A percentile compares a stretch with the other conserved stretches of the same genome.
These are phyloP conservation scores for Eupleurogrammus muticus DNA, from an alignment of 2,797 vertebrate genomes.

Conservation along the genomic window DNA sequence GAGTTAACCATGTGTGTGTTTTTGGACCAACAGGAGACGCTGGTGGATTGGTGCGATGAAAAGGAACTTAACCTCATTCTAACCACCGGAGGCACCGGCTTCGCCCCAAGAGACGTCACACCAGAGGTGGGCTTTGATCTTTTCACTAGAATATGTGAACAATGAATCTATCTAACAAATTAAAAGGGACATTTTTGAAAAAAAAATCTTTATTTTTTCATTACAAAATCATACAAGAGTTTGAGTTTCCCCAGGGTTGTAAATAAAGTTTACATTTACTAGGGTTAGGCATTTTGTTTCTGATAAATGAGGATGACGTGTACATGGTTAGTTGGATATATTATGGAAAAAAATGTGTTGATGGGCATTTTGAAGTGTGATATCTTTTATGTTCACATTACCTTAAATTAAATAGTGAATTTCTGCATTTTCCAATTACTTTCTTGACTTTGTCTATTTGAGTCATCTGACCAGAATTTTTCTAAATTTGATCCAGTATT, in stretches of 20 bases:
- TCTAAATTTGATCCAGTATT: too few species aligned
- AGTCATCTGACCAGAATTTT: too few species aligned
- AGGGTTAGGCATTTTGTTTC: neutral
- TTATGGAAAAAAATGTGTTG: neutral
- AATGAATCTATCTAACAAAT: neutral
- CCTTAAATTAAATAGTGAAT: too few species aligned
- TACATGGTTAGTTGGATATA: conserved; percentile 6
- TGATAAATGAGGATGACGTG: too few species aligned
- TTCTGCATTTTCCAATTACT: too few species aligned
- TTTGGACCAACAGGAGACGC: conserved; percentile 88
- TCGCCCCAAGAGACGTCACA: conserved; percentile 97
- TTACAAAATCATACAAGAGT: neutral
- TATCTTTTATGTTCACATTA: too few species aligned
- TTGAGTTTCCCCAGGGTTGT: neutral
- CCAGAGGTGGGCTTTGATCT: conserved; percentile 88
- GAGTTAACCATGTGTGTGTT: conserved; percentile 20
- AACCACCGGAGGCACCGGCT: conserved; percentile 98
- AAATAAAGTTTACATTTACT: neutral
- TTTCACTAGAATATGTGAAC: neutral
- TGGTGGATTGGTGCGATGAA: conserved; percentile 99
- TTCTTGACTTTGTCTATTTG: too few species aligned
- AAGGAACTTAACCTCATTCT: conserved; percentile 99
- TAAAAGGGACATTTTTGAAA: neutral
- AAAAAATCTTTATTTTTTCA: too few species aligned
- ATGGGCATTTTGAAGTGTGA: too few species aligned